A percentile compares a stretch with the other conserved stretches of the same genome.
Conservation (phyloP, 2,113 vertebrate genomes). For the Diphyllodes magnificus region DNA sequence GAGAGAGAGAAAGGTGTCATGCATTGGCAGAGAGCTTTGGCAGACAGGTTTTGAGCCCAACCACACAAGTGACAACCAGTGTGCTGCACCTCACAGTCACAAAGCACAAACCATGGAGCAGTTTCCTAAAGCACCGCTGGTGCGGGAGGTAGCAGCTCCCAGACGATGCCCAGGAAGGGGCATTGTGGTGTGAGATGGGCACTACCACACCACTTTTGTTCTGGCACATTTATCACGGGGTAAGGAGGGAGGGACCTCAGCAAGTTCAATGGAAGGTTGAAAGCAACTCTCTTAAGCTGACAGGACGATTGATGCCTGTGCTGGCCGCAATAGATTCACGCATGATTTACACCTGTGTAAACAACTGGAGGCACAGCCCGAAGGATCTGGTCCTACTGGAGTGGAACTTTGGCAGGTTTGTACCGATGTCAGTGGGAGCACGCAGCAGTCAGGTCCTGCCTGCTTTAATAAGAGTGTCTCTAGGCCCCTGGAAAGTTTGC, state of each 20-base stretch:
- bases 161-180: rapidly evolving
- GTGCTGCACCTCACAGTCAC: not conserved
- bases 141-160: not conserved
- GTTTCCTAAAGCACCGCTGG: not conserved
- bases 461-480: not conserved
- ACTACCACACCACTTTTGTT: not conserved
- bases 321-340: not conserved
- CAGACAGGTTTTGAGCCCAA: not conserved
- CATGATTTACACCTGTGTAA: not conserved
- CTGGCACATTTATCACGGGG: not conserved
- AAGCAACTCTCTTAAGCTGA: not conserved
- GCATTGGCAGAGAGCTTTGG: not conserved
- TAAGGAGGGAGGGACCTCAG: not conserved
- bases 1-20: not conserved
- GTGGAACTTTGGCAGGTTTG: not conserved
- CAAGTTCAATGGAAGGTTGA: not conserved
- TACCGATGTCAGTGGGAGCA: not conserved
- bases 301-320: not conserved
- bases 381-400: not conserved
- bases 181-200: rapidly evolving
- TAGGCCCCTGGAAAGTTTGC: not conserved
- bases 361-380: not conserved
- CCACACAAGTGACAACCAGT: rapidly evolving
- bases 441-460: not conserved
- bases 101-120: rapidly evolving